These are phyloP conservation scores for Tapera naevia DNA, from an alignment of 2,797 vertebrate species.

Conservation along the genomic window DNA sequence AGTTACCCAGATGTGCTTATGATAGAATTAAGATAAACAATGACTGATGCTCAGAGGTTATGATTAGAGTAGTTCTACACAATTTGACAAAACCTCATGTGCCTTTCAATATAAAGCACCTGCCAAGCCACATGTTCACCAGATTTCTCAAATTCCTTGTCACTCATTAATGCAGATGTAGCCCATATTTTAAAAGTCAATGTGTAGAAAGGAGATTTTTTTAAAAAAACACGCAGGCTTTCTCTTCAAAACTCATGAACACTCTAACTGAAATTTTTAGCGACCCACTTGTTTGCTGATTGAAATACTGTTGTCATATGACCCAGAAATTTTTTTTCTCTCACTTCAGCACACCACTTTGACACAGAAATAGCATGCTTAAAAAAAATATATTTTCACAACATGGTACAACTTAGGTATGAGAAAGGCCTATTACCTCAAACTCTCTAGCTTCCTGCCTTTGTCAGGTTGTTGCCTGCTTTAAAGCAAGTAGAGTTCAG, in stretches of 20 bases:
- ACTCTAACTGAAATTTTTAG: slow-evolving; percentile 32
- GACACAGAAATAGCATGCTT: neutral
- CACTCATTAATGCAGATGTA: slow-evolving; percentile 61
- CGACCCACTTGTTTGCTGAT: slow-evolving; percentile 23
- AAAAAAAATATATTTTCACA: slow-evolving; percentile 3
- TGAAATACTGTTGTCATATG: slow-evolving; percentile 15
- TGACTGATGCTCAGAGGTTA: slow-evolving; percentile 51
- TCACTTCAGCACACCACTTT: neutral
- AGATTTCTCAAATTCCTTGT: slow-evolving; percentile 71
- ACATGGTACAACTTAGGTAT: neutral
- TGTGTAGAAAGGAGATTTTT: slow-evolving; percentile 13
- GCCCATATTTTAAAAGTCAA: slow-evolving; percentile 51
- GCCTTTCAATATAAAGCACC: slow-evolving; percentile 67
- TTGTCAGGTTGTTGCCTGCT: neutral
- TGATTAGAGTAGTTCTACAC: slow-evolving; percentile 64
- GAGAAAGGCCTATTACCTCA: neutral
- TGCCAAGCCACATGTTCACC: slow-evolving; percentile 68
- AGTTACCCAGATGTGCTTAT: slow-evolving; percentile 56
- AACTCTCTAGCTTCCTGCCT: neutral
- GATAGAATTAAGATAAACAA: slow-evolving; percentile 67
- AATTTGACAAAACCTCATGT: slow-evolving; percentile 57
- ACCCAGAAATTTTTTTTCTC: neutral
- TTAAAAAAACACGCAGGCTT: slow-evolving; percentile 33
- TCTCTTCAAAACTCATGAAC: slow-evolving; percentile 38
- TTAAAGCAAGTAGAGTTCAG: neutral